Evolutionary conservation across 2,113 vertebrate genomes (phyloP), one percentile per base, ranked within the genome.

Genomic region (pig (Sus scrofa)): DNA sequence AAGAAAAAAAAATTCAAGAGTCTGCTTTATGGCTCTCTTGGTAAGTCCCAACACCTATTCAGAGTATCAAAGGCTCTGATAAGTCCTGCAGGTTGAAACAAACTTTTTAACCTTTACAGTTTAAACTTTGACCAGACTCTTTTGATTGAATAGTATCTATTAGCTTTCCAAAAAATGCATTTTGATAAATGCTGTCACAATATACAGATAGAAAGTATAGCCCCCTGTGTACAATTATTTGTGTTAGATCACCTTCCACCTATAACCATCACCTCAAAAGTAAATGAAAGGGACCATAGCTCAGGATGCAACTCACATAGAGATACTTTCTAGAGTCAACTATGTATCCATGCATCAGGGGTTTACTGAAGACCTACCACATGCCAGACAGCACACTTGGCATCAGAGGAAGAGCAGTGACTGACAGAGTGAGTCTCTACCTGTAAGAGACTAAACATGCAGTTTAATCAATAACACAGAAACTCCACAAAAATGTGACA

Each of bases 171-270:
- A 90, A 90, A 54, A 86, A 34, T n/a, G 12, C 2, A 85, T 20
- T 74, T 67, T 79, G 63, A 95, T 91, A 97, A 95, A 70, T 20
- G 77, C 6, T 70, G 10, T 86, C 60, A 86, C 19, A 81, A 91
- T 81, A 52, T 60, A 37, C 87, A 77, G 91, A 83, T 50, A 60
- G 14, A 89, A 86, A 32, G 54, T 22, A 65, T 26, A 84, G 79
- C 73, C 30, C 50, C 78, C 79, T 24, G 7, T 15, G 54, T 14
- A 7, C 3, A 44, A 19, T 22, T 83, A 52, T 83, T 91, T 24
- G 74, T 91, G 14, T n/a, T 54, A 50, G 39, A 74, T 75, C 13
- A 52, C 74, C 10, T 73, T 32, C 54, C 22, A 19, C 4, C 26
- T 93, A 26, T 1, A 71, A 74, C 32, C 20, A 73, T n/a, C 5